These are phyloP conservation scores for Hirudinaria manillensis DNA, from an alignment of 2,888 invertebrate species.

Conservation along the genomic window DNA sequence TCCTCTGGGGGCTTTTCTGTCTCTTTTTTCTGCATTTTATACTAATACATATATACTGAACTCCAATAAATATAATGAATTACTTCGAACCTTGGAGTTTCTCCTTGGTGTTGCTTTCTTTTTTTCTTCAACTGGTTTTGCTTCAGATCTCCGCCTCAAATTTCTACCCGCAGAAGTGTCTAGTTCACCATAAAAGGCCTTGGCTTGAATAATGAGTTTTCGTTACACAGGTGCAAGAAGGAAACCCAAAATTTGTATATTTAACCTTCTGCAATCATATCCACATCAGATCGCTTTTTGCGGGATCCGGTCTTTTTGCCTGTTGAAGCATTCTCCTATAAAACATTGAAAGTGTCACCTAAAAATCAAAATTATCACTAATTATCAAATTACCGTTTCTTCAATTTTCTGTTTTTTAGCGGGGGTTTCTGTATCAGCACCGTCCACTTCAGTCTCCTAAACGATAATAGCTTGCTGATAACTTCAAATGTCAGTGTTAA, in stretches of 20 bases:
- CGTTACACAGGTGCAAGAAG: neutral
- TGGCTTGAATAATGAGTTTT: conserved; percentile 27
- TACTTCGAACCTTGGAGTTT: conserved; percentile 68
- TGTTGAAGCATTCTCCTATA: conserved; percentile 6
- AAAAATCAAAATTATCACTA: neutral
- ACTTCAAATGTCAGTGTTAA: too few species aligned
- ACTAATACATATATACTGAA: neutral
- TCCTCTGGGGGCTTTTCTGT: conserved; percentile 11
- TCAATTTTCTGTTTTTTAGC: conserved; percentile 25
- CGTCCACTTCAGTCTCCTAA: conserved; percentile 16
- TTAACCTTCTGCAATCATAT: conserved; percentile 31
- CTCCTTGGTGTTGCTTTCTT: conserved; percentile 48
- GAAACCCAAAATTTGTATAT: neutral
- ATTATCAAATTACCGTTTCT: neutral
- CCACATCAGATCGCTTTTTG: conserved; percentile 27
- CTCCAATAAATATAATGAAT: neutral
- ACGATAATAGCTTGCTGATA: neutral
- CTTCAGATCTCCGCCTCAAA: conserved; percentile 32
- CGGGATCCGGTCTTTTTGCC: conserved; percentile 17
- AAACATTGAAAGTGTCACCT: neutral
- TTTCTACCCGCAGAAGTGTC: conserved; percentile 31
- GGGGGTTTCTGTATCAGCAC: conserved; percentile 9
- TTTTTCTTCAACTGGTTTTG: conserved; percentile 40
- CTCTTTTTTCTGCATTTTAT: conserved; percentile 3
- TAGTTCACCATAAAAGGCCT: conserved; percentile 37